phyloP scores from a whole-genome alignment of 2,113 vertebrate species.

The Microcebus murinus region DNA sequence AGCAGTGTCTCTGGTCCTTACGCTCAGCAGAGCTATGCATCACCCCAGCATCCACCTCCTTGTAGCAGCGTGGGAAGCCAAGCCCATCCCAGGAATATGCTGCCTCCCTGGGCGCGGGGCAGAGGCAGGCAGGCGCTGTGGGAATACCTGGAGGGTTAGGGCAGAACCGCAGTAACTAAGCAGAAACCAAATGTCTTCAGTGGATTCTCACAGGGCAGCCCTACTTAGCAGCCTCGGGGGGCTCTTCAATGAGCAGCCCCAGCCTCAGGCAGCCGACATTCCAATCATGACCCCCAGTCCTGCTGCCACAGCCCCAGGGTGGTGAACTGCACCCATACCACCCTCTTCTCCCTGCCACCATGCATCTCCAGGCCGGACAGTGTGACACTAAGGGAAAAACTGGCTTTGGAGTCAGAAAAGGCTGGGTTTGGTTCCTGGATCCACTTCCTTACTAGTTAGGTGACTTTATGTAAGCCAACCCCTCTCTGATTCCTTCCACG shows the following conservation, averaged over 20 bases:
- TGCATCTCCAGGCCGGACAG: background rate
- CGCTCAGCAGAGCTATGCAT: background rate
- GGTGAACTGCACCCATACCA: accelerated
- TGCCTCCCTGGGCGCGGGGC: background rate
- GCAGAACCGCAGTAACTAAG: background rate
- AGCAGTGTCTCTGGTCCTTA: background rate
- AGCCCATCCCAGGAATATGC: background rate
- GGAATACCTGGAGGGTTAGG: background rate
- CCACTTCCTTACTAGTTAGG: background rate
- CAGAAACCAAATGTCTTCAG: background rate
- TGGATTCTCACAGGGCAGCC: background rate
- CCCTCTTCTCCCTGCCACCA: background rate
- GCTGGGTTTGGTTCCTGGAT: background rate
- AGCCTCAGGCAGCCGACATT: accelerated
- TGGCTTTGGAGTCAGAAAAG: background rate
- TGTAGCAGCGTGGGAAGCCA: background rate
- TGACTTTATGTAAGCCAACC: background rate
- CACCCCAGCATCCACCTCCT: accelerated
- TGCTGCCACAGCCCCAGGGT: background rate
- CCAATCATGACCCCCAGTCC: background rate
- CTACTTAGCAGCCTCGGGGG: background rate
- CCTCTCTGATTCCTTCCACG: background rate
- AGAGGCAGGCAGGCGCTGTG: background rate
- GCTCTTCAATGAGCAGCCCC: accelerated
- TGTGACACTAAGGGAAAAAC: background rate